Conservation (phyloP, 2,888 invertebrate genomes). For the Eupeodes latifasciatus region DNA sequence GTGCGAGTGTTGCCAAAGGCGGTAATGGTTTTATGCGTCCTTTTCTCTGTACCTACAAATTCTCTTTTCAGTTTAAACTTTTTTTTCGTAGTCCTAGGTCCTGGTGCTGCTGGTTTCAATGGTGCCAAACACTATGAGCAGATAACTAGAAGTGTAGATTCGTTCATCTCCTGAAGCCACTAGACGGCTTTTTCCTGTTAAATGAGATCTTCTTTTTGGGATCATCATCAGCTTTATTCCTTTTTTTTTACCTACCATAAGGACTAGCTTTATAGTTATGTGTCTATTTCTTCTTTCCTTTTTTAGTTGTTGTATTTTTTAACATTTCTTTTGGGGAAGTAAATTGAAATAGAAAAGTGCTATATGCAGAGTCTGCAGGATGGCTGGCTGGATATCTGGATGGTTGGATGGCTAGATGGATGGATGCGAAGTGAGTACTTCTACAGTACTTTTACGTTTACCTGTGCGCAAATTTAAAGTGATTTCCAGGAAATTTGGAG, state of each 20-base stretch:
- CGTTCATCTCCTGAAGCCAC: constrained; percentile 53
- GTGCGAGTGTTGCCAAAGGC: constrained; percentile 30
- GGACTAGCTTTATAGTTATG: neutral
- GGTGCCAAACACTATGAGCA: constrained; percentile 46
- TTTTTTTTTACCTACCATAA: neutral
- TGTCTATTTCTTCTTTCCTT: constrained; percentile 4
- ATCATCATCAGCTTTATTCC: constrained; percentile 35
- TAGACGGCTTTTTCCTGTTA: constrained; percentile 63
- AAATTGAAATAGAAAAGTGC: constrained; percentile 40
- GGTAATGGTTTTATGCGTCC: constrained; percentile 32
- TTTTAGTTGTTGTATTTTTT: neutral
- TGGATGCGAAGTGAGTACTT: constrained; percentile 21
- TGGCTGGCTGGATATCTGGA: too few species aligned
- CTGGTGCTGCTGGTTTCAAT: constrained; percentile 47
- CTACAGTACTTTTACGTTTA: neutral
- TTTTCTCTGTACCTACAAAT: constrained; percentile 37
- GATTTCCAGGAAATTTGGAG: constrained; percentile 1
- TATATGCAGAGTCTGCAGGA: constrained; percentile 12
- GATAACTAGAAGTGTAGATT: constrained; percentile 48
- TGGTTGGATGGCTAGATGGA: too few species aligned
- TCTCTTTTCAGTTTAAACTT: constrained; percentile 42
- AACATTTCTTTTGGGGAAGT: neutral
- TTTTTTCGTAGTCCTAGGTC: constrained; percentile 22
- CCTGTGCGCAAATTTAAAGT: constrained; percentile 28
- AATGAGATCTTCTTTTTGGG: constrained; percentile 52